Evolutionary conservation across 1,140 invertebrate species (phyloP).

Genomic region (Adoxophyes honmai): DNA sequence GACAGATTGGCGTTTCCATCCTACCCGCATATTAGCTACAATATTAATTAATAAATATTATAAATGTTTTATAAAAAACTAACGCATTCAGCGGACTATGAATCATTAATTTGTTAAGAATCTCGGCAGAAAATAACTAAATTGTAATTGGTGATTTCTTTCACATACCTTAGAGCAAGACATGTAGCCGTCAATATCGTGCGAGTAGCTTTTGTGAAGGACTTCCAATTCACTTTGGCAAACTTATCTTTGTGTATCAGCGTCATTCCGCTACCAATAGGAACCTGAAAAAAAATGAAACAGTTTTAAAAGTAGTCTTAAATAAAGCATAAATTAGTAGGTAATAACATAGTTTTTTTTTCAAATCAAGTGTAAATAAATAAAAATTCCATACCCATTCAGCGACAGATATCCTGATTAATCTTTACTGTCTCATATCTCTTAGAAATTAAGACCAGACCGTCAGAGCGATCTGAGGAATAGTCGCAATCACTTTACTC

Average conservation of each 20-base stretch:
- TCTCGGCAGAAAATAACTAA: too few species aligned
- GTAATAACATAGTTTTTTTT: too few species aligned
- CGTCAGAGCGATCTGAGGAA: conserved; percentile 47
- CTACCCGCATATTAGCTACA: too few species aligned
- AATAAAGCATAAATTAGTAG: too few species aligned
- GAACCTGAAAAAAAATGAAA: conserved; percentile 38
- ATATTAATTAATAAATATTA: too few species aligned
- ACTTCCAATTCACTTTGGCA: conserved; percentile 67
- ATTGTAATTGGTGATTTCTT: not conserved
- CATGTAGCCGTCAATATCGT: conserved; percentile 62
- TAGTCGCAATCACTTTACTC: not conserved
- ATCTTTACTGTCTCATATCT: conserved; percentile 32
- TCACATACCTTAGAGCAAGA: conserved; percentile 60
- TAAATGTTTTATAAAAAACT: too few species aligned
- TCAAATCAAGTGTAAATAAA: too few species aligned
- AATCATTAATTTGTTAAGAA: too few species aligned
- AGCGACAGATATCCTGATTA: not conserved
- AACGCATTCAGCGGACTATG: too few species aligned
- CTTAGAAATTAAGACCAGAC: conserved; percentile 53
- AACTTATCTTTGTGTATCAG: conserved; percentile 58
- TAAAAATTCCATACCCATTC: too few species aligned
- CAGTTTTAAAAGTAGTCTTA: not conserved
- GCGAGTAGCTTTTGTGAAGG: conserved; percentile 64
- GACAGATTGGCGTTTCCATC: too few species aligned
- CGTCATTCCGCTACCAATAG: conserved; percentile 59